These are phyloP conservation scores for Puma concolor DNA, from an alignment of 2,113 vertebrate species.

Conservation along the genomic window DNA sequence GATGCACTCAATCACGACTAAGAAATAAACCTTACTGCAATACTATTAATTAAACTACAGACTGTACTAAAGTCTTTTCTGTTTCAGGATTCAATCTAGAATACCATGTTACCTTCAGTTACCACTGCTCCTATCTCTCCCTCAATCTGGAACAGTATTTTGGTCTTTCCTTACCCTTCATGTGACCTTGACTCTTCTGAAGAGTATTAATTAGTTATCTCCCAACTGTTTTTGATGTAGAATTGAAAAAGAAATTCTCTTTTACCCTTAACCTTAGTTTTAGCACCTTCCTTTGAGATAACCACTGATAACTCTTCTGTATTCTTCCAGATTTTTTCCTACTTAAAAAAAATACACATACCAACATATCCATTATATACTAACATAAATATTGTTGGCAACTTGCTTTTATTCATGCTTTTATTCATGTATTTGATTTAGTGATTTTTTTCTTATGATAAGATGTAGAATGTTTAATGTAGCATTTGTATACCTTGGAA, in stretches of 20 bases:
- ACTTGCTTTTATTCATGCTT: neutral
- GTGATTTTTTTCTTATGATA: neutral
- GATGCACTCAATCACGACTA: neutral
- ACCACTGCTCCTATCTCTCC: neutral
- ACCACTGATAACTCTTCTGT: neutral
- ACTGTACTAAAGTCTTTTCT: neutral
- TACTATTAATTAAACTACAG: neutral
- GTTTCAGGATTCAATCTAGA: neutral
- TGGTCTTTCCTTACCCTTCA: neutral
- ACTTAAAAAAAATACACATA: neutral
- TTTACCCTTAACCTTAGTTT: neutral
- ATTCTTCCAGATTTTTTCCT: neutral
- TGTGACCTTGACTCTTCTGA: neutral
- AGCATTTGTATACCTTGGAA: neutral
- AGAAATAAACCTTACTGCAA: neutral
- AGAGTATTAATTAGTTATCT: neutral
- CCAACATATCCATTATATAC: neutral
- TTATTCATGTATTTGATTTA: neutral
- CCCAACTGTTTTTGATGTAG: neutral
- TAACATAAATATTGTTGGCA: neutral
- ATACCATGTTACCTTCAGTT: neutral
- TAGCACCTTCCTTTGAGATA: neutral
- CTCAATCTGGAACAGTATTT: neutral
- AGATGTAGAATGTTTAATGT: neutral
- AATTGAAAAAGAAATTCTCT: neutral